Evolutionary conservation across 1,140 invertebrate genomes (phyloP), one percentile per base, ranked within the genome.

Genomic region (Heliconius eleuchia): DNA sequence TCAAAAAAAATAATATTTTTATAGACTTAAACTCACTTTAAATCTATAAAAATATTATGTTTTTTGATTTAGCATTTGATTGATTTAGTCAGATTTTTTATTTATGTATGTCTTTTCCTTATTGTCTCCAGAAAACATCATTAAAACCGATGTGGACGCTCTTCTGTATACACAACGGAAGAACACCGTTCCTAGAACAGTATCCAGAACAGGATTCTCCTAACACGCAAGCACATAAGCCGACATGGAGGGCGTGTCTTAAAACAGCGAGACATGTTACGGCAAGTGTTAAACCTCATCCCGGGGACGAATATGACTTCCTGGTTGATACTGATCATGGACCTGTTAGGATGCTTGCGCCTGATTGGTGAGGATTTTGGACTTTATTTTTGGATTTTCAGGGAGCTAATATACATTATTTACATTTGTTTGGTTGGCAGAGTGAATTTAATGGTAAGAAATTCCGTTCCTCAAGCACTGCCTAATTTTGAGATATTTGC

Each of bases 91-190:
- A 0, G 23, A 23, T 23, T 23, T 42, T 42, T 46, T 46, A 3
- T 13, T 52, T 52, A 52, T 19, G 18, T 19, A 52, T 18, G 18
- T 52, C 50, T 52, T 46, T 11, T 46, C 13, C 13, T 16, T 46
- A 46, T 46, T 46, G 16, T 57, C 55, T 57, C 55, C 85, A 94
- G 92, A 94, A 92, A 82, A 84, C 86, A 0, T 88, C 88, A 0
- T 81, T 92, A 0, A 93, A 93, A 81, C 83, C 92, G 0, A 91
- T 94, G 90, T 94, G 91, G 91, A 94, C 91, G 0, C 78, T 91
- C 16, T 88, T 94, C 75, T 94, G 92, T 66, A 87, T 94, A 0
- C 92, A 94, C 83, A 94, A 94, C 30, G 92, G 92, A 0, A 82
- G 87, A 0, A 91, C 89, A 0, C 92, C 92, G 0, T 94, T 89